Evolutionary conservation across 2,888 invertebrate genomes (phyloP).

Genomic region (Tachina fera): DNA sequence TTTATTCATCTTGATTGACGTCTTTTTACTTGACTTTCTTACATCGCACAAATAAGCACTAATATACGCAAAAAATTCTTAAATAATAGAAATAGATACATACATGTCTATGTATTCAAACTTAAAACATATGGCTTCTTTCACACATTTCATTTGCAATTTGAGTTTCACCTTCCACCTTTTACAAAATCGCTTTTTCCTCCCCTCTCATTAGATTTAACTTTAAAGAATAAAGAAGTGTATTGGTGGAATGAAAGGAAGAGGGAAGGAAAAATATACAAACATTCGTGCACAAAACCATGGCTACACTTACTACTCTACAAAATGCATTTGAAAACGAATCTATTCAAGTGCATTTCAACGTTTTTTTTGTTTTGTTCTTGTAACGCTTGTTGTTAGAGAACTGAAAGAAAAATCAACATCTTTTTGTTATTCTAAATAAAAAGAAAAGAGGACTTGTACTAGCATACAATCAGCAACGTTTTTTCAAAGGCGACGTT

Average conservation of each 20-base stretch:
- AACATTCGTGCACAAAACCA: neutral
- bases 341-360: slow-evolving; percentile 53
- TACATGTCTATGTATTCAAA: neutral
- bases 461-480: slow-evolving; percentile 44
- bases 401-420: slow-evolving; percentile 47
- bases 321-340: slow-evolving; percentile 53
- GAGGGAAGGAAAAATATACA: neutral
- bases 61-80: neutral
- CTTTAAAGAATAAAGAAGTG: slow-evolving; percentile 9
- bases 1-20: slow-evolving; percentile 4
- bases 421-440: slow-evolving; percentile 49
- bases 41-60: slow-evolving; percentile 14
- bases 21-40: slow-evolving; percentile 9
- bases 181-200: neutral
- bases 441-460: slow-evolving; percentile 26
- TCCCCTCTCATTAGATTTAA: neutral
- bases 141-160: slow-evolving; percentile 33
- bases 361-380: slow-evolving; percentile 25
- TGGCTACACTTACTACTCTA: neutral
- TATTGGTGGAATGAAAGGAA: neutral
- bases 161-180: neutral
- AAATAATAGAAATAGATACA: neutral
- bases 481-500: slow-evolving; percentile 32
- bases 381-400: neutral
- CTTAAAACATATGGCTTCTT: slow-evolving; percentile 26